Percentiles rank a stretch among this genome's conserved stretches.
These are phyloP conservation scores for Oedothorax gibbosus DNA, from an alignment of 1,140 invertebrate species.

Conservation along the genomic window DNA sequence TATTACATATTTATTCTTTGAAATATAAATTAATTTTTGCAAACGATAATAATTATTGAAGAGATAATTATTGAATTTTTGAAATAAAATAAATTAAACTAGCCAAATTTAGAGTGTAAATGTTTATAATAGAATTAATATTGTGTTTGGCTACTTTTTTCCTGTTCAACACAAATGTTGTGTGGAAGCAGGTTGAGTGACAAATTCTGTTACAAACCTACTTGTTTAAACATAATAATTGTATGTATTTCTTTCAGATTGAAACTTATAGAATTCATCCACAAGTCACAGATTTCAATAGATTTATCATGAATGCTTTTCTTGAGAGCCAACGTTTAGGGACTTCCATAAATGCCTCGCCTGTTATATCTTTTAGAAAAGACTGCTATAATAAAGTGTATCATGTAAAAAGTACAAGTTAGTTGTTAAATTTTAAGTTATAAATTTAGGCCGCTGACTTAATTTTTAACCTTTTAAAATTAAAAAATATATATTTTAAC, in stretches of 20 bases:
- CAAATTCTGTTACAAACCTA: no score
- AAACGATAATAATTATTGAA: no score
- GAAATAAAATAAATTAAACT: no score
- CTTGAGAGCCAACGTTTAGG: constrained; percentile 75
- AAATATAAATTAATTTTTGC: no score
- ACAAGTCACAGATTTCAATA: constrained; percentile 80
- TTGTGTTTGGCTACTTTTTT: no score
- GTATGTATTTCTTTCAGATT: constrained; percentile 70
- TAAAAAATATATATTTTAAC: background rate
- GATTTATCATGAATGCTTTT: constrained; percentile 76
- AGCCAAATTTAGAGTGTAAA: no score
- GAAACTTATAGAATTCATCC: constrained; percentile 80
- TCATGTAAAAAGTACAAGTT: constrained; percentile 21
- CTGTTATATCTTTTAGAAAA: constrained; percentile 46
- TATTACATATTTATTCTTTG: no score
- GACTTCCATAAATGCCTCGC: constrained; percentile 70
- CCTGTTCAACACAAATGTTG: no score
- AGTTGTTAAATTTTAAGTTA: background rate
- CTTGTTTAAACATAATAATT: constrained; percentile 4
- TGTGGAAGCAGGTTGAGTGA: no score
- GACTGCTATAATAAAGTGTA: constrained; percentile 46
- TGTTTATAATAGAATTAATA: no score
- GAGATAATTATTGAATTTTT: no score
- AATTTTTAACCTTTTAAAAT: background rate
- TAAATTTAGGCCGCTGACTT: background rate